These are phyloP conservation scores for Pantherophis vulpinus DNA, from an alignment of 2,797 vertebrate species.

Conservation along the genomic window DNA sequence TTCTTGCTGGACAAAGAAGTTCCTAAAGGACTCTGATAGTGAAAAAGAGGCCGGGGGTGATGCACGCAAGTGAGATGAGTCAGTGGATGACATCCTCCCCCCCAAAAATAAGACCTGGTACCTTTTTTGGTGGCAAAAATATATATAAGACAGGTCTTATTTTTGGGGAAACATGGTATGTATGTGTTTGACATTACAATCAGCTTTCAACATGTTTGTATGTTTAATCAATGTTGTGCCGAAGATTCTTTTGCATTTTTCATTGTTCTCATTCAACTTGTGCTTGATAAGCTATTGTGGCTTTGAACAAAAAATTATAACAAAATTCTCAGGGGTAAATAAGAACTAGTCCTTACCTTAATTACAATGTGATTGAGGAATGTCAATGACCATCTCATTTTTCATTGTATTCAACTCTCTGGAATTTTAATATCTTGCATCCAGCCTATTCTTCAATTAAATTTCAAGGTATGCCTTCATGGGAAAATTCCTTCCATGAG, in stretches of 20 bases:
- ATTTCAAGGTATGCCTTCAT: background rate
- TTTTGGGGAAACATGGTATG: too few relatives aligned
- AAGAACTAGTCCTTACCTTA: background rate
- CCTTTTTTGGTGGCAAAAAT: too few relatives aligned
- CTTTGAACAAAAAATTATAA: background rate
- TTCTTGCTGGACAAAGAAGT: too few relatives aligned
- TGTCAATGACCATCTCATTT: background rate
- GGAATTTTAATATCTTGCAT: background rate
- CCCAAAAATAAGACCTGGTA: too few relatives aligned
- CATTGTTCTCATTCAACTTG: background rate
- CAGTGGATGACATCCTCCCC: too few relatives aligned
- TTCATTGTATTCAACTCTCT: background rate
- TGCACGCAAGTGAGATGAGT: too few relatives aligned
- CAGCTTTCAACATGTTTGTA: background rate
- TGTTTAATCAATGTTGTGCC: background rate
- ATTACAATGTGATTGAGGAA: background rate
- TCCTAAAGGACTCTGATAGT: too few relatives aligned
- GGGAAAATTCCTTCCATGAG: background rate
- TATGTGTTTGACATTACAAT: background rate
- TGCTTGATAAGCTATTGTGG: background rate
- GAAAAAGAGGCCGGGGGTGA: too few relatives aligned
- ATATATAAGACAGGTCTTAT: too few relatives aligned
- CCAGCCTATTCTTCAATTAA: background rate
- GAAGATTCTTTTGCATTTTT: background rate
- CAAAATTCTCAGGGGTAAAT: background rate